A percentile compares a stretch with the other conserved stretches of the same genome.
phyloP scores from a whole-genome alignment of 2,888 invertebrate genomes.

The Eupeodes latifasciatus region DNA sequence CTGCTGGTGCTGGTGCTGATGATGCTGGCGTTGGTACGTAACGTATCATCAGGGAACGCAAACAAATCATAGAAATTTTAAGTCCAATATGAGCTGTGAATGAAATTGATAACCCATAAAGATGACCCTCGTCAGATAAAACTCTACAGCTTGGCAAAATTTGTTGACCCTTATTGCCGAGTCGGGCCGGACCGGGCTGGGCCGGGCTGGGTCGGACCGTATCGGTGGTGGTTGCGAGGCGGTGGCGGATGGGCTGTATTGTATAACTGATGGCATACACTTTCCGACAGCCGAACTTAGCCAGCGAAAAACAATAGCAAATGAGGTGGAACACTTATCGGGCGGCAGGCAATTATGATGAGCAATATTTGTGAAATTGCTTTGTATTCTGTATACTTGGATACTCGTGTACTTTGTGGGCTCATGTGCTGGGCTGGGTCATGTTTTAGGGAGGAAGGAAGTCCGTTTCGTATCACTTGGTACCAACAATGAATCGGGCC shows the following conservation, averaged over 20 bases:
- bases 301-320: conserved; percentile 33
- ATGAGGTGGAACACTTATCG: conserved; percentile 69
- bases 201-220: too few species aligned
- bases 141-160: conserved; percentile 43
- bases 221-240: too few species aligned
- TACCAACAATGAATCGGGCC: conserved; percentile 46
- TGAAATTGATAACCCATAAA: conserved; percentile 74
- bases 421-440: conserved; percentile 10
- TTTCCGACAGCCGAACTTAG: neutral
- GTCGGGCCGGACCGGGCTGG: neutral
- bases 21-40: conserved; percentile 1
- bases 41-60: conserved; percentile 43
- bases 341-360: conserved; percentile 67
- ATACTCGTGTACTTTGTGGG: neutral
- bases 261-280: neutral
- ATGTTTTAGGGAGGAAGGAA: conserved; percentile 13
- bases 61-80: conserved; percentile 66
- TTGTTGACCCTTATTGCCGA: conserved; percentile 46
- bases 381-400: conserved; percentile 23
- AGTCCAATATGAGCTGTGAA: conserved; percentile 63
- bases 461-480: conserved; percentile 59
- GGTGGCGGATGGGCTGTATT: neutral
- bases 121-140: conserved; percentile 58
- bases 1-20: too few species aligned
- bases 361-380: conserved; percentile 68